These are phyloP conservation scores for Onthophagus sagittarius DNA, from an alignment of 2,888 invertebrate species.

Conservation along the genomic window DNA sequence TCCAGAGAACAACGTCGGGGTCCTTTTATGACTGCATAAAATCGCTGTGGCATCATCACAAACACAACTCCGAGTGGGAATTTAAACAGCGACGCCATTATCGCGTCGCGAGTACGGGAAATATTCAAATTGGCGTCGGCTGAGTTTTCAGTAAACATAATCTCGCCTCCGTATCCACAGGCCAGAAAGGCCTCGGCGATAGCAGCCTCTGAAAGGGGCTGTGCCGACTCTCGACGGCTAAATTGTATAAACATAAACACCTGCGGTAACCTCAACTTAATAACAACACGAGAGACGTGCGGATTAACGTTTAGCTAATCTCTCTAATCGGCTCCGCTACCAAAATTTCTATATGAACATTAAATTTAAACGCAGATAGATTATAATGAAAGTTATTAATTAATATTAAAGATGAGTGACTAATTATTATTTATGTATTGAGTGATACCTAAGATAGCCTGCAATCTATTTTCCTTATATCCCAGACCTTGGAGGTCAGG, in stretches of 20 bases:
- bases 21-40: background rate
- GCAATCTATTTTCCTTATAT: too few species aligned
- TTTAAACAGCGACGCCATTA: background rate
- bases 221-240: constrained; percentile 11
- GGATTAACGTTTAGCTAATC: constrained; percentile 24
- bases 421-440: too few species aligned
- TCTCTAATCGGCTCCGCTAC: background rate
- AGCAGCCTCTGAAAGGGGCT: background rate
- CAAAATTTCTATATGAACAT: too few species aligned
- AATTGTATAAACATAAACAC: constrained; percentile 25
- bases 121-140: background rate
- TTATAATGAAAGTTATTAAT: too few species aligned
- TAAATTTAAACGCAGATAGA: too few species aligned
- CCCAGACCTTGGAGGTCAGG: too few species aligned
- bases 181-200: background rate
- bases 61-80: background rate
- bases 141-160: background rate
- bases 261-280: constrained; percentile 25
- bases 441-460: too few species aligned
- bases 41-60: background rate
- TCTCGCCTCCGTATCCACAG: background rate
- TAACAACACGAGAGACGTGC: constrained; percentile 22
- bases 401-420: too few species aligned
- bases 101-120: background rate
- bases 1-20: background rate